These are phyloP conservation scores for Aporrectodea caliginosa DNA, from an alignment of 1,140 invertebrate genomes.

Conservation along the genomic window DNA sequence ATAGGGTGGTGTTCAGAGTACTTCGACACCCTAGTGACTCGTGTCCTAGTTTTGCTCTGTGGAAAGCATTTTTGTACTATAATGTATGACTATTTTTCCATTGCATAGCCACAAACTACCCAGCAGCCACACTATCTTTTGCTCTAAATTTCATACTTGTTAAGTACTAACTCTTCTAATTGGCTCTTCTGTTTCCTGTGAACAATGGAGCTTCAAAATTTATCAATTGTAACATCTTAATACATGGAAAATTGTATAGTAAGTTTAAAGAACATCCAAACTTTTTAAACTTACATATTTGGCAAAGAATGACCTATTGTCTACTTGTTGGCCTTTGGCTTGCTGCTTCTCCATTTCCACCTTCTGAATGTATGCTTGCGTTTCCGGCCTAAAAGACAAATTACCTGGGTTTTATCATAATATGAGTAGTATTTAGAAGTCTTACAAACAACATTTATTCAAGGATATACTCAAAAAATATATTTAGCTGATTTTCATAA, in stretches of 20 bases:
- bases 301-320: constrained; percentile 87
- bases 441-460: too few relatives aligned
- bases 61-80: background rate
- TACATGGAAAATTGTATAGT: background rate
- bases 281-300: constrained; percentile 85
- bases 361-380: constrained; percentile 85
- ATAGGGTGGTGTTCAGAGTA: background rate
- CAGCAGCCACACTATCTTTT: background rate
- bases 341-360: constrained; percentile 81
- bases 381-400: constrained; percentile 82
- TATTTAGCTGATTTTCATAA: too few relatives aligned
- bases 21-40: background rate
- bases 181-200: too few relatives aligned
- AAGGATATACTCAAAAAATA: too few relatives aligned
- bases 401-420: too few relatives aligned
- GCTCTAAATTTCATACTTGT: background rate
- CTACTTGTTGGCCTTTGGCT: constrained; percentile 81
- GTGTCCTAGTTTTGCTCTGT: background rate
- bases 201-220: background rate
- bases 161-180: too few relatives aligned
- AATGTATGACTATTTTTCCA: background rate
- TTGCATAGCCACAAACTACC: background rate
- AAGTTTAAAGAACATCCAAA: background rate
- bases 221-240: background rate
- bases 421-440: too few relatives aligned